Evolutionary conservation across 1,140 invertebrate species (phyloP), one percentile per base, ranked within the genome.

Genomic region (Heterodera schachtii): DNA sequence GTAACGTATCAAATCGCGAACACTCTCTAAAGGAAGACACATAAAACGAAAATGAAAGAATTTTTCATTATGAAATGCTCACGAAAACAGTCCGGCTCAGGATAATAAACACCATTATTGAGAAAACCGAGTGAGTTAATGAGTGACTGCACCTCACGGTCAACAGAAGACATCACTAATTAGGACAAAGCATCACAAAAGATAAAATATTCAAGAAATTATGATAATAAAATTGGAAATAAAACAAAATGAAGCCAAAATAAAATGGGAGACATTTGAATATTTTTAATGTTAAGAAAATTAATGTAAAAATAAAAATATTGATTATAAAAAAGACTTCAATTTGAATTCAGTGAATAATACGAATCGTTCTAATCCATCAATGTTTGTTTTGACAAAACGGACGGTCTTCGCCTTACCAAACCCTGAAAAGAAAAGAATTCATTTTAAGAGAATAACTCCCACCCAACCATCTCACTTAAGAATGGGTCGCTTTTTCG

Each of bases 51-150:
- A 67, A n/a, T n/a, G 7, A 82, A 83, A 21, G 11, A 47, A n/a
- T 77, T 19, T 16, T 21, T 11, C 21, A n/a, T 73, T 49, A 67
- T 41, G 16, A 82, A 67, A 8, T 73, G 78, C 31, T 49, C 43
- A 84, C 83, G 84, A 64, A 78, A 84, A 57, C 83, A 84, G 73
- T 84, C 83, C 4, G 83, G 83, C 73, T 84, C 83, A 69, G 57
- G 66, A 57, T 73, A 83, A 66, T 84, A 84, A 46, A 86, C 84
- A 3, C 69, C 81, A 3, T 82, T 75, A 57, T 84, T 85, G 47
- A 84, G 75, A 52, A 82, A 84, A 6, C 83, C 83, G 5, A 84
- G 73, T 21, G 75, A 83, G 7, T 52, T 83, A 44, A 86, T 84
- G 46, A 83, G 84, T 3, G 83, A 74, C n/a, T 86, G 83, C 41